Evolutionary conservation across 2,113 vertebrate genomes (phyloP), one percentile per base, ranked within the genome.

Genomic region (Tragulus kanchil): DNA sequence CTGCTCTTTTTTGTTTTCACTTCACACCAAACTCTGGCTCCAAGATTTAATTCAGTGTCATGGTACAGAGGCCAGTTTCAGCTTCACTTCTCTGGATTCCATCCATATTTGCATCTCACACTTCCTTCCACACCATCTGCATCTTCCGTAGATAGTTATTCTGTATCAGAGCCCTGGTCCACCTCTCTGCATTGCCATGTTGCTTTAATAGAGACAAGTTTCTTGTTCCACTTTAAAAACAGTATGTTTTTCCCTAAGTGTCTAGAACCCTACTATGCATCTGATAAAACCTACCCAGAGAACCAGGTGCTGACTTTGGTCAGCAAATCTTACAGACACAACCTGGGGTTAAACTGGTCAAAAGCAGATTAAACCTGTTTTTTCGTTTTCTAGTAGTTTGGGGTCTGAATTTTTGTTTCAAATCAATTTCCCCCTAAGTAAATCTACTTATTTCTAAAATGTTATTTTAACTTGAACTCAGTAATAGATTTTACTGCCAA

Each of bases 361-460:
- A 58, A 81, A 58, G 54, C 15, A 81, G 31, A n/a, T 58, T 81
- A 58, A 56, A 11, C 48, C 65, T 67, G 31, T 19, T 64, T 89
- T 67, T 73, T 87, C 59, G 54, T 50, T 62, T 52, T 69, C 58
- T 64, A 82, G 75, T 77, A 15, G 62, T 77, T 92, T 64, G 25
- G 54, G 45, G 10, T 50, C 54, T 48, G 45, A 82, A 64, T 89
- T 92, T 88, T 45, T 23, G 52, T 9, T 81, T 36, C 62, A 81
- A 62, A 69, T 56, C 36, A 77, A 85, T 78, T 89, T 71, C 11
- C 64, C 56, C 21, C 65, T 54, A 73, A 82, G 45, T 52, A 96
- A 91, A 8, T 67, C 69, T 48, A 77, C 6, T 88, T 58, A 77
- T 59, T 97, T 88, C 71, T 93, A 77, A 94, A 45, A 48, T 56